phyloP scores from a whole-genome alignment of 53 echinoderm and acorn worm genomes.

The Stichopus horrens region DNA sequence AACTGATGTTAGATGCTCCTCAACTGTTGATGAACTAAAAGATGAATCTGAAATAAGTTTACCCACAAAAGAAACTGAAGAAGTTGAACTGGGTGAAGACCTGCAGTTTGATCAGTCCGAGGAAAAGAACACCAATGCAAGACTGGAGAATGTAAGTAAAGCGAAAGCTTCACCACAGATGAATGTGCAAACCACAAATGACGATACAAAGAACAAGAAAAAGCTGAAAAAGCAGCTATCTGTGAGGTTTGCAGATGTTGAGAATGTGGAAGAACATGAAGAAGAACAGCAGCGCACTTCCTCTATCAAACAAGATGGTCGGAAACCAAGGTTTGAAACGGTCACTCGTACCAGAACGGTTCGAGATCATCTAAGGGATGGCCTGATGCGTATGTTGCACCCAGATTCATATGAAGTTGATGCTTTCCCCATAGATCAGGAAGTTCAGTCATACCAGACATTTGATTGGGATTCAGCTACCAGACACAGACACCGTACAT shows the following conservation, averaged over 20 bases:
- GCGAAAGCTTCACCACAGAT: background rate
- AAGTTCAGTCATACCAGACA: conserved; percentile 50
- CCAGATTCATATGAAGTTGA: conserved; percentile 20
- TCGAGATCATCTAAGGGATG: conserved; percentile 10
- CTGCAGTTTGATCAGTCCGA: background rate
- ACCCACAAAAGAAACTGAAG: too few species aligned
- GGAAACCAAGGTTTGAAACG: background rate
- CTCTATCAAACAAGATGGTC: background rate
- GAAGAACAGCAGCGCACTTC: background rate
- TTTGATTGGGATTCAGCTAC: conserved; percentile 65
- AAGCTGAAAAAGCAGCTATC: conserved; percentile 33
- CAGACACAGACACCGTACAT: background rate
- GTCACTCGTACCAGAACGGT: background rate
- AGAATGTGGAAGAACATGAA: background rate
- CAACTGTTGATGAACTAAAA: too few species aligned
- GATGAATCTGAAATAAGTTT: too few species aligned
- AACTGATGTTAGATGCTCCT: too few species aligned
- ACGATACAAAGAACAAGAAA: background rate
- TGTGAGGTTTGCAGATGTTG: conserved; percentile 35
- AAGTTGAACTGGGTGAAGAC: too few species aligned
- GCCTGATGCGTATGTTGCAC: conserved; percentile 18
- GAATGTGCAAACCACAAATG: background rate
- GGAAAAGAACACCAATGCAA: background rate
- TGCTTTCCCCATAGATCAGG: conserved; percentile 20
- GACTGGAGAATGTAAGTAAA: background rate